Base-by-base conservation (phyloP, 2,113 vertebrate species). In the Perognathus longimembris region DNA sequence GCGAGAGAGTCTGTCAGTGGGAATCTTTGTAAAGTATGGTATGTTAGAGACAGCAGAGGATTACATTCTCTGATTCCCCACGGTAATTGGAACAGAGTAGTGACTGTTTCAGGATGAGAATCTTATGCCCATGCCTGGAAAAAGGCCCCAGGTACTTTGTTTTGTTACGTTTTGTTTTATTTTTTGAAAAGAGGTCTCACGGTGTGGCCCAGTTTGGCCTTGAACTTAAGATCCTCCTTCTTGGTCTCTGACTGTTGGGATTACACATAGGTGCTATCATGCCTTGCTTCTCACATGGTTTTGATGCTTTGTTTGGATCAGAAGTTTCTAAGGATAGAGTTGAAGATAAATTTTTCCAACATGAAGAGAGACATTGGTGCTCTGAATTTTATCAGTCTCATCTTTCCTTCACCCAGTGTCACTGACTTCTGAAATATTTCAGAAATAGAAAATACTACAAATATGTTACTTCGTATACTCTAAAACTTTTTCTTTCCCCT, bases 51-150 rank as follows among this genome's bases (percentile, higher is more conserved):
- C 54, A 42, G 1, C 38, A 17, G 40, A 73, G 34, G 20, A 34
- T 24, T 1, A 30, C 2, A 7, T 7, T 34, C 30, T 6, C 8
- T 7, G 78, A 63, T 34, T 59, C 40, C 36, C 45, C 0, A 4
- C 26, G 54, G 21, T 17, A 24, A 11, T n/a, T 2, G 9, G 11
- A 74, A 42, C 7, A 30, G 26, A 34, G 6, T 4, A 6, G 3
- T 45, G 0, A 4, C 1, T 9, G 1, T 20, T 32, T 8, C 11
- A 54, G 4, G 22, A 69, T 32, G 36, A 20, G 6, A n/a, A 9
- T n/a, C 21, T 18, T 12, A 32, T 38, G 28, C n/a, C 18, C 0
- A 7, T 3, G 18, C 34, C 18, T 32, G 11, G 45, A 36, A 14
- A 71, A 38, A 26, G 69, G n/a, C 21, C 79, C 7, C 30, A 7